Evolutionary conservation across 2,797 vertebrate genomes (phyloP).

Genomic region (Gymnocypris eckloni): DNA sequence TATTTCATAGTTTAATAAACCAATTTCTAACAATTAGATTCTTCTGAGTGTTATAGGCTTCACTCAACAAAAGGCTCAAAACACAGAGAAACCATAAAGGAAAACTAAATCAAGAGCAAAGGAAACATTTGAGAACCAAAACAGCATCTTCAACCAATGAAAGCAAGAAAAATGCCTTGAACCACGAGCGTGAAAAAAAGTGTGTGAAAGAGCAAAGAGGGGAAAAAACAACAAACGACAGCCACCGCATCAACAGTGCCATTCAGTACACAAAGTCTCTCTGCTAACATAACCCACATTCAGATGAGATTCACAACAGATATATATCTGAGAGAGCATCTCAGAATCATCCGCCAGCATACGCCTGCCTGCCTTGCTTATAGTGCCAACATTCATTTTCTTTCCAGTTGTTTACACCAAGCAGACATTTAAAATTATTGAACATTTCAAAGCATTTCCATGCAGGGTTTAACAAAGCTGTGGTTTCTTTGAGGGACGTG

Average conservation of each 20-base stretch:
- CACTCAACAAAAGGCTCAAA: background rate
- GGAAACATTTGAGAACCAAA: slow-evolving; percentile 20
- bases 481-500: background rate
- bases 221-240: slow-evolving; percentile 9
- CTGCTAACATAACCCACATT: slow-evolving; percentile 31
- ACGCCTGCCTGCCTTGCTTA: no score
- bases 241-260: background rate
- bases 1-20: background rate
- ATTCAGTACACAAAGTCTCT: slow-evolving; percentile 28
- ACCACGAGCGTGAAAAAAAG: background rate
- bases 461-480: background rate
- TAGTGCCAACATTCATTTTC: background rate
- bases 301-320: slow-evolving; percentile 14
- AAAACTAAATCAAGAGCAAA: slow-evolving; percentile 14
- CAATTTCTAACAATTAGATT: fast-evolving
- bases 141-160: slow-evolving; percentile 31
- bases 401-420: background rate
- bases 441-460: background rate
- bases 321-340: background rate
- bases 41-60: background rate
- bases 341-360: slow-evolving; percentile 21
- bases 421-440: background rate
- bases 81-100: slow-evolving; percentile 19
- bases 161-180: slow-evolving; percentile 17
- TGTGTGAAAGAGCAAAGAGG: background rate